Conservation (phyloP, 2,888 invertebrate genomes). For the Venusia cambrica region DNA sequence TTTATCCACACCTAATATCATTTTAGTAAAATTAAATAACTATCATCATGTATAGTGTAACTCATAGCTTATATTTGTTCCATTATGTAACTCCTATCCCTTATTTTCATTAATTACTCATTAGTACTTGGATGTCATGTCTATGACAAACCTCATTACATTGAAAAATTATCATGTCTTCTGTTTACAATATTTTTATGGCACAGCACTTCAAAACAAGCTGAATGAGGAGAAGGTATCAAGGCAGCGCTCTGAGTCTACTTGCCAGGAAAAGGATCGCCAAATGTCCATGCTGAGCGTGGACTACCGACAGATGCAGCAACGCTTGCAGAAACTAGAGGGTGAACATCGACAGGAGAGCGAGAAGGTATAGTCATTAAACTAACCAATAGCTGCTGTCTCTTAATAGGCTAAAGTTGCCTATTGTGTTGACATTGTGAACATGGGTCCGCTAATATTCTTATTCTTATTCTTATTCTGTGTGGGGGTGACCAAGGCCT, state of each 20-base stretch:
- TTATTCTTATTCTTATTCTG: too few species aligned
- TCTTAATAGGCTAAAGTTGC: too few species aligned
- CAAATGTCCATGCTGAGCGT: constrained; percentile 97
- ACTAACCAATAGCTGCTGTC: too few species aligned
- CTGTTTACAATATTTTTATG: too few species aligned
- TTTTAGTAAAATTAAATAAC: constrained; percentile 11
- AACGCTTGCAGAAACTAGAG: constrained; percentile 93
- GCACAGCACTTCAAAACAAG: constrained; percentile 92
- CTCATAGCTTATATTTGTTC: constrained; percentile 1
- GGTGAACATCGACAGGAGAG: constrained; percentile 94
- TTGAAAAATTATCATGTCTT: constrained; percentile 11
- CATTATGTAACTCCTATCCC: background rate
- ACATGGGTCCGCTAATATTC: too few species aligned
- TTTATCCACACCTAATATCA: constrained; percentile 5
- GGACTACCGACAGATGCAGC: constrained; percentile 96
- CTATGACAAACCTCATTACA: constrained; percentile 2
- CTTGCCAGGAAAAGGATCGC: constrained; percentile 94
- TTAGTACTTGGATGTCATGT: too few species aligned
- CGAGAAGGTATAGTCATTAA: constrained; percentile 86
- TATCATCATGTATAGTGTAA: too few species aligned
- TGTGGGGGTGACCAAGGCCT: too few species aligned
- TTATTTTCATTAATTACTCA: background rate
- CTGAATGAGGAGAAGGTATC: constrained; percentile 94
- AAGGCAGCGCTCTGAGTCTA: constrained; percentile 92
- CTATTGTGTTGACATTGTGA: too few species aligned